Evolutionary conservation across 2,113 vertebrate genomes (phyloP), one percentile per base, ranked within the genome.

Genomic region (Ptilorrhoa leucosticta): DNA sequence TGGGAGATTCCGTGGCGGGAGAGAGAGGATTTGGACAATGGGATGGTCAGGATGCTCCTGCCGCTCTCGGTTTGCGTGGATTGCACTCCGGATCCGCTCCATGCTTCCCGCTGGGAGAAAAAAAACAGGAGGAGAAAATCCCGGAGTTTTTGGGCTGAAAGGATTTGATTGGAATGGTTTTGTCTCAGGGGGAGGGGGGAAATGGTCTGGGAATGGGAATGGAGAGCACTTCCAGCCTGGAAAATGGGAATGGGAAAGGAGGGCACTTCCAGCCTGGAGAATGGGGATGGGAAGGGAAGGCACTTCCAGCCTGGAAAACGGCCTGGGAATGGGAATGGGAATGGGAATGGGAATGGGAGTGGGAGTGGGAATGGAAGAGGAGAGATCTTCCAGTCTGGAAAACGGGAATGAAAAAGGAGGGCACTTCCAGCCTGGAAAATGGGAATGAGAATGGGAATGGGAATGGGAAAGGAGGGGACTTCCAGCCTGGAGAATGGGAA

Each of bases 51-150:
- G 58, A 47, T 56, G 48, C 1, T 84, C n/a, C n/a, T 0, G 0
- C 9, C 0, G 0, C 15, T 54, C 48, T 23, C 2, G 17, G 23
- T 56, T 56, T 24, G 15, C 2, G 0, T 8, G 69, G 69, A 47
- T 63, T 22, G 1, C 1, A 0, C 27, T 39, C 57, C 0, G 14
- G n/a, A 48, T n/a, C 50, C 23, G 42, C 50, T 75, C 24, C 8
- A 0, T 7, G 40, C 6, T 73, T 73, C 33, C 47, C 0, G 0
- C 3, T 0, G 2, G 37, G 80, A 35, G 6, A 1, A 18, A 40
- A 50, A 28, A 39, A n/a, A 35, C 6, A 9, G 13, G 30, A 13
- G 17, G 1, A 7, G 45, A 70, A 51, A 21, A 50, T 53, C 47
- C 57, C 1, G 0, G 47, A 21, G 16, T 11, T 61, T 37, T 53